Conservation (phyloP, 2,113 vertebrate species). For the Oncorhynchus masou region DNA sequence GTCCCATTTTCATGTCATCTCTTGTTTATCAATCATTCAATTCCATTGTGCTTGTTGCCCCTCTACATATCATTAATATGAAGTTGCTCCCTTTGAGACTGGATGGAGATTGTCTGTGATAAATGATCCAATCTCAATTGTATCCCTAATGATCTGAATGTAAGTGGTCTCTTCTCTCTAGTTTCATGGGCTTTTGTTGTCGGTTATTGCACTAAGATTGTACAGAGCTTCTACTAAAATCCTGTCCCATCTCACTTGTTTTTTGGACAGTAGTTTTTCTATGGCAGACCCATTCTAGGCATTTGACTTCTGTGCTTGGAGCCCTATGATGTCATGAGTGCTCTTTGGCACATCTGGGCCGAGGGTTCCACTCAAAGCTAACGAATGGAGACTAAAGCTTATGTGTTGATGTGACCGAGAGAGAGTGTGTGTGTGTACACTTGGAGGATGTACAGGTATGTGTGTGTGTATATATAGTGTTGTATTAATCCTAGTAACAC, state of each 20-base stretch:
- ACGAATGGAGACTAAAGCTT: neutral
- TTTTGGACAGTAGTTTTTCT: neutral
- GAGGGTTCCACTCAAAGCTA: constrained; percentile 6
- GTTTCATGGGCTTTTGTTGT: neutral
- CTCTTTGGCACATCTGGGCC: neutral
- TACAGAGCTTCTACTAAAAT: constrained; percentile 1
- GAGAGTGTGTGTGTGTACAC: neutral
- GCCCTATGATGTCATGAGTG: constrained; percentile 13
- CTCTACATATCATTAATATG: neutral
- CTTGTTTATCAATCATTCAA: neutral
- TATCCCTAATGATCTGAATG: neutral
- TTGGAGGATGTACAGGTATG: constrained; percentile 7
- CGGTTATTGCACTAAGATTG: neutral
- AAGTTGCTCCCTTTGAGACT: too few relatives aligned
- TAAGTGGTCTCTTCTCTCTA: neutral
- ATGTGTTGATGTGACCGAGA: neutral
- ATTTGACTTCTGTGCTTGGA: neutral
- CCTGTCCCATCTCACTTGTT: neutral
- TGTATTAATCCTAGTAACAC: constrained; percentile 9
- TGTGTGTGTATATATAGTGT: constrained; percentile 10
- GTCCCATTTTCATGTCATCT: neutral
- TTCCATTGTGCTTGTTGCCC: neutral
- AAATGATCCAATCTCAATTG: neutral
- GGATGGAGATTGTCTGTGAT: too few relatives aligned
- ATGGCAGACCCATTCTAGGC: neutral